phyloP scores from a whole-genome alignment of 2,797 vertebrate genomes.

The Harpagifer antarcticus region DNA sequence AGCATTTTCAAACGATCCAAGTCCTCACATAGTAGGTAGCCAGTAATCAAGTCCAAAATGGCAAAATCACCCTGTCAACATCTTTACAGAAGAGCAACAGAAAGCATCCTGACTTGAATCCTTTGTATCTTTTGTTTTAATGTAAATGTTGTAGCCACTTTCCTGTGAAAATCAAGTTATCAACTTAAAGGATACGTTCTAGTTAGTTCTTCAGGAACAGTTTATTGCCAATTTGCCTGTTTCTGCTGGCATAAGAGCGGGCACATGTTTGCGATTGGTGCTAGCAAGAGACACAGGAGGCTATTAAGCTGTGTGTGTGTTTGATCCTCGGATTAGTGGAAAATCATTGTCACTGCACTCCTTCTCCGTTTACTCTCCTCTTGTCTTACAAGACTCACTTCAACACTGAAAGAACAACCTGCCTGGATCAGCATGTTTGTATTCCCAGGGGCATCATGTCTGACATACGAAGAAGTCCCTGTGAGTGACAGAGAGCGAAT shows the following conservation, averaged over 20 bases:
- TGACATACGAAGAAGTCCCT: slow-evolving; percentile 41
- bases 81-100: too few species aligned
- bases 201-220: not conserved
- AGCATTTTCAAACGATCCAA: not conserved
- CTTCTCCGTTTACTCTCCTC: slow-evolving; percentile 63
- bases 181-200: slow-evolving; percentile 1
- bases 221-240: not conserved
- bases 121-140: slow-evolving; percentile 14
- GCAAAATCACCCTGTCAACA: too few species aligned
- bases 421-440: slow-evolving; percentile 35
- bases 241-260: not conserved
- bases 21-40: not conserved
- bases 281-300: slow-evolving; percentile 1
- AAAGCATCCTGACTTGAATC: not conserved
- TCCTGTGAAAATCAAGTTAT: slow-evolving; percentile 13
- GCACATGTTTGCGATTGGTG: not conserved
- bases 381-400: slow-evolving; percentile 58
- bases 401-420: slow-evolving; percentile 34
- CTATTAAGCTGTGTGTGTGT: slow-evolving; percentile 11
- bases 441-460: slow-evolving; percentile 38
- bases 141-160: slow-evolving; percentile 4
- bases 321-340: slow-evolving; percentile 57
- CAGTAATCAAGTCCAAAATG: too few species aligned
- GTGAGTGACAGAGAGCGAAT: not conserved
- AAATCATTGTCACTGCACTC: slow-evolving; percentile 73